A percentile compares a stretch with the other conserved stretches of the same genome.
phyloP scores from a whole-genome alignment of 1,140 invertebrate species.

The Diachasmimorpha longicaudata region DNA sequence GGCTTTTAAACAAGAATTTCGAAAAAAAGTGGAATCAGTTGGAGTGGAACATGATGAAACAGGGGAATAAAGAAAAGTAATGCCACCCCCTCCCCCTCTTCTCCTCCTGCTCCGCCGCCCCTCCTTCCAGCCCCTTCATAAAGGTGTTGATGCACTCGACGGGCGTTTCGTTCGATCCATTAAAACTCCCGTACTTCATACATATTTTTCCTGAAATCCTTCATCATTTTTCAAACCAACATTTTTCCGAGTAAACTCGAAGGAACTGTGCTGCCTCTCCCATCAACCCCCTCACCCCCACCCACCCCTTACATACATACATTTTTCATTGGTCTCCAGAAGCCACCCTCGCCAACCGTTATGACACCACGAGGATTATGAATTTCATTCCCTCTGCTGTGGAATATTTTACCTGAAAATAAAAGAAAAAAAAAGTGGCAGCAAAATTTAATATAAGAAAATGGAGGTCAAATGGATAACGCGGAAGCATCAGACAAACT shows the following conservation, averaged over 20 bases:
- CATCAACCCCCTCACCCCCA: too few species aligned
- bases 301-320: background rate
- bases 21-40: background rate
- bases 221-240: background rate
- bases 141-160: conserved; percentile 20
- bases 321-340: background rate
- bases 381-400: conserved; percentile 8
- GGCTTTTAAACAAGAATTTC: background rate
- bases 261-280: background rate
- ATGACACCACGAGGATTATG: conserved; percentile 17
- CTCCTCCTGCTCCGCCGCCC: too few species aligned
- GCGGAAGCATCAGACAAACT: background rate
- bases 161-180: conserved; percentile 19
- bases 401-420: background rate
- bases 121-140: background rate
- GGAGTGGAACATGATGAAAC: background rate
- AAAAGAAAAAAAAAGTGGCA: background rate
- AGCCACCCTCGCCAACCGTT: conserved; percentile 13
- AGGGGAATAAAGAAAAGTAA: background rate
- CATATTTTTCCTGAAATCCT: background rate
- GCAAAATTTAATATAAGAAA: conserved; percentile 9
- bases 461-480: conserved; percentile 3
- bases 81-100: background rate
- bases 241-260: background rate
- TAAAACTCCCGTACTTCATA: background rate